These are phyloP conservation scores for Loriculus beryllinus DNA, from an alignment of 2,797 vertebrate genomes.

Conservation along the genomic window DNA sequence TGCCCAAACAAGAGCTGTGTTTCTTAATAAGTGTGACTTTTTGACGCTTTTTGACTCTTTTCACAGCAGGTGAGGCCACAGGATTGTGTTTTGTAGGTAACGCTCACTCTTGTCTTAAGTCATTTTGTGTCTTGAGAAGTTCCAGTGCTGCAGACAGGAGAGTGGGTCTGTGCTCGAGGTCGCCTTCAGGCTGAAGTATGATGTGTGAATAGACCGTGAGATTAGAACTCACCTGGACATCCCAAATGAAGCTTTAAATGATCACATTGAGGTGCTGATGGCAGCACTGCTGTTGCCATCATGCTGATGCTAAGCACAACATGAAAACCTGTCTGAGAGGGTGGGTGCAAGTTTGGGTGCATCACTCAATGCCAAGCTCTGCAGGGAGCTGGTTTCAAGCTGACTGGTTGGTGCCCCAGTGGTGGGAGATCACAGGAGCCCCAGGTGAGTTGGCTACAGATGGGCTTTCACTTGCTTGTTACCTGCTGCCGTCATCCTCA, in stretches of 20 bases:
- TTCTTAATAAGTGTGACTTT: background rate
- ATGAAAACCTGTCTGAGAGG: background rate
- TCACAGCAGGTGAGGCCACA: background rate
- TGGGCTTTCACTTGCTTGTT: background rate
- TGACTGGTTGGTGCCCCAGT: fast-evolving
- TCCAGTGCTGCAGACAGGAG: background rate
- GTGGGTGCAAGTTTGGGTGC: fast-evolving
- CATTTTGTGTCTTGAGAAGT: background rate
- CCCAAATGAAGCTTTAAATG: background rate
- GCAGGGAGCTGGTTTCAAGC: background rate
- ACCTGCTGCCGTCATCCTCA: background rate
- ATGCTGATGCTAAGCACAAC: fast-evolving
- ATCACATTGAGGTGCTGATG: fast-evolving
- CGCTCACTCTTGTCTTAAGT: background rate
- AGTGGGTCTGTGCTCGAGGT: fast-evolving
- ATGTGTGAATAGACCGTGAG: fast-evolving
- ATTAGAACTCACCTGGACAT: fast-evolving
- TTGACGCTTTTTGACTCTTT: background rate
- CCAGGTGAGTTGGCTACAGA: background rate
- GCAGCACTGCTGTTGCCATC: fast-evolving
- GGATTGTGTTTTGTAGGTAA: background rate
- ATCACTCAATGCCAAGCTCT: fast-evolving
- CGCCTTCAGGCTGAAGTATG: background rate
- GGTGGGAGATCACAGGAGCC: fast-evolving
- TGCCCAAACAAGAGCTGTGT: background rate